These are phyloP conservation scores for Sebastes miniatus DNA, from an alignment of 2,797 vertebrate genomes.

Conservation along the genomic window DNA sequence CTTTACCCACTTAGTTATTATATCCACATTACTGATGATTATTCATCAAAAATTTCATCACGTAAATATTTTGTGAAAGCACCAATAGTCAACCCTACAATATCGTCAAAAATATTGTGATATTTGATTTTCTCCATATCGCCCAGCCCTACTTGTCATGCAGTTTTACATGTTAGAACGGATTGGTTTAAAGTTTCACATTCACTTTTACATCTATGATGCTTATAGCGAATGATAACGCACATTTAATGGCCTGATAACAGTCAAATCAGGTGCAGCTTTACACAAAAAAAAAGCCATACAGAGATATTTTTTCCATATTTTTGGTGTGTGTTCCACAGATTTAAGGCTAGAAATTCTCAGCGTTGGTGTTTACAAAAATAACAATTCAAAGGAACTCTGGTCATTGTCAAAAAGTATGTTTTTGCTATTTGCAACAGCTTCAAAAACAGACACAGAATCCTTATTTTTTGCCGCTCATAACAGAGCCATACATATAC, in stretches of 20 bases:
- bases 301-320: neutral
- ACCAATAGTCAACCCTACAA: no score
- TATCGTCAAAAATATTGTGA: no score
- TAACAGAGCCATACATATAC: conserved; percentile 9
- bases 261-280: no score
- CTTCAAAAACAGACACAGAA: neutral
- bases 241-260: no score
- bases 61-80: no score
- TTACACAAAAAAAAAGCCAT: neutral
- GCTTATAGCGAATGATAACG: no score
- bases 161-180: fast-evolving
- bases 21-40: no score
- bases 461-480: neutral
- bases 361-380: neutral
- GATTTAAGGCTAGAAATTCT: neutral
- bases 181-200: no score
- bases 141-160: no score
- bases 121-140: no score
- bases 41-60: no score
- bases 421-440: neutral
- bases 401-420: neutral
- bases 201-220: fast-evolving
- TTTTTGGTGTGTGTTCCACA: neutral
- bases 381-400: neutral
- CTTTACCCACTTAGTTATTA: no score